A percentile compares a stretch with the other conserved stretches of the same genome.
phyloP scores from a whole-genome alignment of 2,888 invertebrate species.

The Leptinotarsa rubiginosa region DNA sequence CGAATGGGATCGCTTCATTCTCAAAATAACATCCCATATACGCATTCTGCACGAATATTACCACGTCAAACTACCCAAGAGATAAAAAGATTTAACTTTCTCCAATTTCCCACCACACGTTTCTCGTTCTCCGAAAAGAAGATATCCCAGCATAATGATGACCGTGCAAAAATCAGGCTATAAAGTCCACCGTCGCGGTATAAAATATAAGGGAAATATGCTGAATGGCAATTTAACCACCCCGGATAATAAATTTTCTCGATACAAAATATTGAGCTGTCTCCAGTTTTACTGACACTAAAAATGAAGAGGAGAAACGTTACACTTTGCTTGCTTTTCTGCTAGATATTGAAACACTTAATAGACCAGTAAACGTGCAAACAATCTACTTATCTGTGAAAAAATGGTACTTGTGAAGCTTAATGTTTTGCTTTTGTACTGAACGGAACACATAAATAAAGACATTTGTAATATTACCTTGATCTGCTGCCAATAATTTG shows the following conservation, averaged over 20 bases:
- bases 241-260: constrained; percentile 51
- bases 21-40: constrained; percentile 1
- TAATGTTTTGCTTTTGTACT: too few species aligned
- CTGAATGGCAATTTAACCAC: constrained; percentile 57
- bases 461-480: too few species aligned
- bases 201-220: constrained; percentile 55
- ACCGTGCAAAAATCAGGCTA: constrained; percentile 54
- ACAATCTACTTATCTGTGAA: neutral
- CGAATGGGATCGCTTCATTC: neutral
- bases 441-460: too few species aligned
- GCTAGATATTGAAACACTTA: constrained; percentile 33
- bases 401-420: neutral
- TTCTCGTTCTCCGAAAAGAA: constrained; percentile 42
- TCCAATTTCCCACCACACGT: constrained; percentile 17
- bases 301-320: constrained; percentile 35
- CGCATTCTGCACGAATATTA: constrained; percentile 19
- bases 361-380: constrained; percentile 23
- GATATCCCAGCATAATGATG: constrained; percentile 54
- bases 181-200: constrained; percentile 39
- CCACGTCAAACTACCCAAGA: constrained; percentile 22
- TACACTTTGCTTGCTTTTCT: constrained; percentile 31
- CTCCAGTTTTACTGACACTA: constrained; percentile 40
- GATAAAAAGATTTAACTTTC: constrained; percentile 17
- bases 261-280: constrained; percentile 45
- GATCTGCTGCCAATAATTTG: too few species aligned